Evolutionary conservation across 2,888 invertebrate genomes (phyloP).

Genomic region (Lasioglossum marginatum): DNA sequence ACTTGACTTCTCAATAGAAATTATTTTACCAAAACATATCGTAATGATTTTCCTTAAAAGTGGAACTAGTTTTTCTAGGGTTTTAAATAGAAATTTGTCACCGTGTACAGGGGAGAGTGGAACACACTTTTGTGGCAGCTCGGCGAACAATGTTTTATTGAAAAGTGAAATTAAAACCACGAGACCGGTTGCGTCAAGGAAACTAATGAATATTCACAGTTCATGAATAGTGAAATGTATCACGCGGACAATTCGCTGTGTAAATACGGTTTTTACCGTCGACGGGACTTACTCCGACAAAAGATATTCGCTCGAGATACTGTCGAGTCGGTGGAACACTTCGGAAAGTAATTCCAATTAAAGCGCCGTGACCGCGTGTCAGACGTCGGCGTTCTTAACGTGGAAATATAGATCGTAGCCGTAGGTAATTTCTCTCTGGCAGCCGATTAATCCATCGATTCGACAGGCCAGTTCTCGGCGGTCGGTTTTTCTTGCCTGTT

Average conservation of each 20-base stretch:
- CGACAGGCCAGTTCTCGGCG: slow-evolving; percentile 5
- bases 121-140: background rate
- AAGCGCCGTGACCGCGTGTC: background rate
- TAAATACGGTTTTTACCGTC: slow-evolving; percentile 11
- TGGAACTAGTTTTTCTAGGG: background rate
- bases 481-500: slow-evolving; percentile 33
- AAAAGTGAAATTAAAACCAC: background rate
- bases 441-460: slow-evolving; percentile 44
- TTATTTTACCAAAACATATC: background rate
- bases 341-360: slow-evolving; percentile 11
- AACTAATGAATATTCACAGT: slow-evolving; percentile 45
- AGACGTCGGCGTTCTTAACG: slow-evolving; percentile 28
- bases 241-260: slow-evolving; percentile 6
- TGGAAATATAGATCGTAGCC: slow-evolving; percentile 21
- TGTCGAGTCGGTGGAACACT: slow-evolving; percentile 11
- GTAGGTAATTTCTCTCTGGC: slow-evolving; percentile 40
- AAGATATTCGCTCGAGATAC: slow-evolving; percentile 8
- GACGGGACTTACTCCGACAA: background rate
- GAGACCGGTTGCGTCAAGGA: slow-evolving; percentile 21
- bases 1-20: background rate
- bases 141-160: slow-evolving; percentile 9
- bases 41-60: background rate
- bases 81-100: background rate
- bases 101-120: background rate
- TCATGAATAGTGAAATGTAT: slow-evolving; percentile 13